Conservation (phyloP, 2,113 vertebrate species). For the Todiramphus saurophagus region DNA sequence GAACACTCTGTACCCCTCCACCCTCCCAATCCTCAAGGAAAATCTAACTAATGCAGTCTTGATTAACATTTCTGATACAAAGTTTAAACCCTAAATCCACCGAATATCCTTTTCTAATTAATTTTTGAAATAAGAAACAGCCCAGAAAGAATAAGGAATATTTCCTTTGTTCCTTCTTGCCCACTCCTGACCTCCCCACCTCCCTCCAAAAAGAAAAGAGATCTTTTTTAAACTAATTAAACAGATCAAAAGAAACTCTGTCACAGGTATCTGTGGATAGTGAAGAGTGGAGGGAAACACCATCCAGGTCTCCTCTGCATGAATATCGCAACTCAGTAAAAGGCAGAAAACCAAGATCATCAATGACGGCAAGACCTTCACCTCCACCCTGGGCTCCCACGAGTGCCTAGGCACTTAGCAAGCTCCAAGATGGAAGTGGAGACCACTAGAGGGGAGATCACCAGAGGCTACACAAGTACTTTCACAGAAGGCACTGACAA, state of each 20-base stretch:
- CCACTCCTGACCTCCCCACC: not conserved
- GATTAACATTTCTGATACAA: constrained; percentile 36
- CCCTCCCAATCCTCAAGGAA: not conserved
- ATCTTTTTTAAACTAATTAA: not conserved
- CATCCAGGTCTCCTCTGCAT: not conserved
- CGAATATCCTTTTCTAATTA: constrained; percentile 50
- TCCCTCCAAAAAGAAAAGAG: not conserved
- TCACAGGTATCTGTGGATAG: not conserved
- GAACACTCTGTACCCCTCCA: accelerated
- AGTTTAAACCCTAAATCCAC: constrained; percentile 37
- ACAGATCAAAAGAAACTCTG: not conserved
- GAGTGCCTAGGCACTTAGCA: too few relatives aligned
- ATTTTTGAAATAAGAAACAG: not conserved
- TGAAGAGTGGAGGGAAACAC: not conserved
- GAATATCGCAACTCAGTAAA: not conserved
- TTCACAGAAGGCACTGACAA: not conserved
- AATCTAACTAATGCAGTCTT: constrained; percentile 16
- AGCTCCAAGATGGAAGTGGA: not conserved
- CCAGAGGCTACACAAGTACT: not conserved
- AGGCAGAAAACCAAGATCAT: not conserved
- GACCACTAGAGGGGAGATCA: not conserved
- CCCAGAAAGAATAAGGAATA: not conserved
- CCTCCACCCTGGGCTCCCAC: not conserved
- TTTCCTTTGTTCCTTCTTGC: not conserved
- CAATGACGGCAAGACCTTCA: not conserved